Conservation (phyloP, 2,888 invertebrate species). For the Pandemis corylana region DNA sequence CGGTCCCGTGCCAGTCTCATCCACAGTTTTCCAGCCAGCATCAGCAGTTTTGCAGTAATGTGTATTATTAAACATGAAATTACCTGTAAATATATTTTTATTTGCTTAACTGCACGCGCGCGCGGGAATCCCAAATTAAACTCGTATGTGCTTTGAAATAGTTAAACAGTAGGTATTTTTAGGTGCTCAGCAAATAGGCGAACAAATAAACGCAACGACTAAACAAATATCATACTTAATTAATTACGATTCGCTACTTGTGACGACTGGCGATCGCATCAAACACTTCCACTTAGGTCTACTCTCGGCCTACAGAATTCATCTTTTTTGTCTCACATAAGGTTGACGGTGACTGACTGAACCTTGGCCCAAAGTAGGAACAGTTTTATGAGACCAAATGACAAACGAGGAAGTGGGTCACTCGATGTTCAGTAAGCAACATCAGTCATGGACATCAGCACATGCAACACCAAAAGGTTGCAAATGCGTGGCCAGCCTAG, state of each 20-base stretch:
- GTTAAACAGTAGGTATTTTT: conserved; percentile 22
- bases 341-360: no score
- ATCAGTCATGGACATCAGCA: no score
- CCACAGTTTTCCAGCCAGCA: no score
- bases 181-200: conserved; percentile 25
- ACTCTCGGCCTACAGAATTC: background rate
- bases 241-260: conserved; percentile 45
- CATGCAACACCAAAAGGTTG: no score
- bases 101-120: conserved; percentile 31
- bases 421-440: no score
- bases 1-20: no score
- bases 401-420: no score
- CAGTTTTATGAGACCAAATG: no score
- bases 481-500: no score
- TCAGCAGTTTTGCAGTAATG: no score
- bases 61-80: background rate
- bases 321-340: no score
- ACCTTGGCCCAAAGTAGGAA: no score
- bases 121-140: conserved; percentile 16
- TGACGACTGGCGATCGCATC: conserved; percentile 42
- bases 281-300: conserved; percentile 21
- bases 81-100: background rate
- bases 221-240: conserved; percentile 37
- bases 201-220: conserved; percentile 33
- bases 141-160: background rate